Base-by-base conservation (phyloP, 2,113 vertebrate genomes). In the Plestiodon gilberti region DNA sequence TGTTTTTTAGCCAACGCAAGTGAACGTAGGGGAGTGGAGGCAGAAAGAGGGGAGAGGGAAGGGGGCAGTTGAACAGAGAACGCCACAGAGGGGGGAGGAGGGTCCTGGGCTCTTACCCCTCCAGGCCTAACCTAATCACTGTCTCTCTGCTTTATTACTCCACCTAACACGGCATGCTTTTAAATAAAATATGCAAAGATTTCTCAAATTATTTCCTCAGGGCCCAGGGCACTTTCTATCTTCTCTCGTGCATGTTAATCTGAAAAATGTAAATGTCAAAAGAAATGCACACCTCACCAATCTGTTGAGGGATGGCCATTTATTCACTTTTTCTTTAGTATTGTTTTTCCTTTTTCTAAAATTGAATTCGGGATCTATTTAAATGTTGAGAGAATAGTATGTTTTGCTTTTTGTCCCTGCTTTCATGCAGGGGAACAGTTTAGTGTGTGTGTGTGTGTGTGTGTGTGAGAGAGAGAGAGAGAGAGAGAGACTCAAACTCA, bases 181-280 rank as follows among this genome's bases (percentile, higher is more conserved):
- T 97, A 97, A 97, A 97, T 97, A 97, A 97, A 96, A 97, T 97
- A 97, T 97, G 97, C 97, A 97, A 96, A 97, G 96, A 96, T 96
- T 96, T 96, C 94, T 96, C 95, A 96, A 96, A 96, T 97, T 94
- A 96, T 96, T 96, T 96, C 96, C 96, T 92, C 81, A 55, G 94
- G 93, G 95, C 93, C 92, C 61, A 90, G 95, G 87, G 88, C 95
- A 87, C 88, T 92, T 96, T 94, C 94, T 93, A 83, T 92, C 90
- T 95, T 94, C 93, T 88, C 93, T 95, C 91, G 92, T 95, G 96
- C 96, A 96, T 94, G 94, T 96, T 96, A 97, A 97, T 97, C 92
- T 96, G 94, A 96, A 95, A 97, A 96, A 97, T 97, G 97, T 96
- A 96, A 96, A 97, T 97, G 92, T 92, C 59, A 35, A 81, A 74